These are phyloP conservation scores for Ichneumoninae sp. DNA, from an alignment of 2,888 invertebrate species.

Conservation along the genomic window DNA sequence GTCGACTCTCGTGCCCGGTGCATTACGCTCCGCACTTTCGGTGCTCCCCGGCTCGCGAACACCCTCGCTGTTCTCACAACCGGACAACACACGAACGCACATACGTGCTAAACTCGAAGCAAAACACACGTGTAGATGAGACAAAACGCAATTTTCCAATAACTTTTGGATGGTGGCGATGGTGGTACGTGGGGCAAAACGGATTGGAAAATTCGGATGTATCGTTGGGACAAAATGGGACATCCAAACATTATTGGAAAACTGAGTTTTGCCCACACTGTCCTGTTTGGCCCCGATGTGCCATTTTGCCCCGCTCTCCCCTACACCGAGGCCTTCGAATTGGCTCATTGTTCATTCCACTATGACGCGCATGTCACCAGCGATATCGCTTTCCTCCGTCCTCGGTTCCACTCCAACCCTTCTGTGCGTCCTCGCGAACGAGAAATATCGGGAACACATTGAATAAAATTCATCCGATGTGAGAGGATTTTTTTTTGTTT, in stretches of 20 bases:
- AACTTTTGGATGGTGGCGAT: too few relatives aligned
- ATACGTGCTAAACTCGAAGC: background rate
- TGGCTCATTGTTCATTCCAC: conserved; percentile 42
- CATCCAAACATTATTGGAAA: too few relatives aligned
- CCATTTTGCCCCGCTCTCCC: too few relatives aligned
- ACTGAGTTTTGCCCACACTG: too few relatives aligned
- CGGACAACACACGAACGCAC: conserved; percentile 16
- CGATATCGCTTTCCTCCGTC: background rate
- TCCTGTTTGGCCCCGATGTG: too few relatives aligned
- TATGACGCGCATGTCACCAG: conserved; percentile 31
- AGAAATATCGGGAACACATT: background rate
- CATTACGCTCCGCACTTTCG: conserved; percentile 27
- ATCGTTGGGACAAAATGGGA: too few relatives aligned
- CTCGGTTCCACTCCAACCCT: background rate
- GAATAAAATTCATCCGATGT: background rate
- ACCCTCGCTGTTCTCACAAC: conserved; percentile 18
- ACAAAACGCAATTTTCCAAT: too few relatives aligned
- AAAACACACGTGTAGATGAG: conserved; percentile 14
- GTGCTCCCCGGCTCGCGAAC: conserved; percentile 31
- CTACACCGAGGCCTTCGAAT: conserved; percentile 39
- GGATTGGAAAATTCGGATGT: too few relatives aligned
- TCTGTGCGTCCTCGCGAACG: conserved; percentile 3
- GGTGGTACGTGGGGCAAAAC: too few relatives aligned
- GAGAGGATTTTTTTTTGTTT: too few relatives aligned
- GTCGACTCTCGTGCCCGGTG: conserved; percentile 31